Conservation (phyloP, 2,888 invertebrate genomes). For the Arge pagana region DNA sequence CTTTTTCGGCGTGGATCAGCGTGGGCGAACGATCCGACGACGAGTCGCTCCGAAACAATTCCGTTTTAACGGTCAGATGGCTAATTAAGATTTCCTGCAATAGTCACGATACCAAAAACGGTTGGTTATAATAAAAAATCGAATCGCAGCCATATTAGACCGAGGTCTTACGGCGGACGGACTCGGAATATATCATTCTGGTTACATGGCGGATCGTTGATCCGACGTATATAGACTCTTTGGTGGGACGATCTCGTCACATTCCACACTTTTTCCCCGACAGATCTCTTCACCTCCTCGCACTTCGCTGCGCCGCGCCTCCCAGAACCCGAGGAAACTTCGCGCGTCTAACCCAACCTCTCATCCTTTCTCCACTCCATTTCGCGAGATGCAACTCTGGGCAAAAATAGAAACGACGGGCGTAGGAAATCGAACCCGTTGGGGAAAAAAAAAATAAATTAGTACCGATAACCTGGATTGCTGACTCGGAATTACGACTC, state of each 20-base stretch:
- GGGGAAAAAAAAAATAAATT: neutral
- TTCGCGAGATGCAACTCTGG: neutral
- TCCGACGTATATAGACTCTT: too few species aligned
- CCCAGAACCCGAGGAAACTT: conserved; percentile 4
- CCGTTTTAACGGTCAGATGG: too few species aligned
- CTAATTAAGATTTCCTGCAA: too few species aligned
- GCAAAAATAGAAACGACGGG: neutral
- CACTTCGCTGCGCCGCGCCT: too few species aligned
- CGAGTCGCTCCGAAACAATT: too few species aligned
- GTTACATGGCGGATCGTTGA: neutral
- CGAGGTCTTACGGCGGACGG: neutral
- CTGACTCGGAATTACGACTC: too few species aligned
- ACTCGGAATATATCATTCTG: neutral
- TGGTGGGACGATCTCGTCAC: conserved; percentile 1
- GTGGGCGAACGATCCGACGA: too few species aligned
- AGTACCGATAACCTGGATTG: too few species aligned
- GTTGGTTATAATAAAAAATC: too few species aligned
- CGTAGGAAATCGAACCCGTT: neutral
- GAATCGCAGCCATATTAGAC: neutral
- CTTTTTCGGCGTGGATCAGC: neutral
- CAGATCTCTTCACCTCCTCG: too few species aligned
- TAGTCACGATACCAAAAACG: too few species aligned
- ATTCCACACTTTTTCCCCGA: conserved; percentile 12
- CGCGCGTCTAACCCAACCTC: neutral
- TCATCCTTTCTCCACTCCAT: conserved; percentile 2